Percentiles rank a stretch among this genome's conserved stretches.
phyloP scores from a whole-genome alignment of 2,797 vertebrate genomes.

The Pangasius krempfi region DNA sequence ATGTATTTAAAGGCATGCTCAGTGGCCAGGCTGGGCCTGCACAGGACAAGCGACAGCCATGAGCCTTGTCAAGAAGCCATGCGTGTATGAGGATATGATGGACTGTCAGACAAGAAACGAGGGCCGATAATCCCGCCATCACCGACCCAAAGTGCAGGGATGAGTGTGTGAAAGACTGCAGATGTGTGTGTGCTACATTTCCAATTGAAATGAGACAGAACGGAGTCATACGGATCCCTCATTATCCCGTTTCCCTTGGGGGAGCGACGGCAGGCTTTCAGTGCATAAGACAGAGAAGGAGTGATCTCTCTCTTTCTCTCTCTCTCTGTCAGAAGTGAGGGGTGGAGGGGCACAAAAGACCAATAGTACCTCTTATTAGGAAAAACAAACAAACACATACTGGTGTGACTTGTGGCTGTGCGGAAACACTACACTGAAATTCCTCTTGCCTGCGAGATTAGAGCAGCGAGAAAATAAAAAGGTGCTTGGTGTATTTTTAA shows the following conservation, averaged over 20 bases:
- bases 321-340: slow-evolving; percentile 43
- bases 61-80: slow-evolving; percentile 38
- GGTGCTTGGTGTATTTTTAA: slow-evolving; percentile 82
- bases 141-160: slow-evolving; percentile 73
- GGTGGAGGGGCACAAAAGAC: slow-evolving; percentile 50
- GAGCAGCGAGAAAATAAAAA: slow-evolving; percentile 77
- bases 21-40: slow-evolving; percentile 23
- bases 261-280: slow-evolving; percentile 65
- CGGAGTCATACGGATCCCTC: slow-evolving; percentile 72
- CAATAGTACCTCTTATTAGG: slow-evolving; percentile 58
- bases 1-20: slow-evolving; percentile 33
- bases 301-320: slow-evolving; percentile 37
- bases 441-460: slow-evolving; percentile 78
- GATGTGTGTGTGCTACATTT: slow-evolving; percentile 69
- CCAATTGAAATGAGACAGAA: slow-evolving; percentile 80
- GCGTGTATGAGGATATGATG: slow-evolving; percentile 65
- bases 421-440: slow-evolving; percentile 45
- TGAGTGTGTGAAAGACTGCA: slow-evolving; percentile 39
- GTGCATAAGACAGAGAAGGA: slow-evolving; percentile 54
- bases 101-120: slow-evolving; percentile 70
- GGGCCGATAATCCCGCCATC: slow-evolving; percentile 76
- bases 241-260: slow-evolving; percentile 77
- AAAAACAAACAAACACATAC: slow-evolving; percentile 56
- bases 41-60: slow-evolving; percentile 45
- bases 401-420: slow-evolving; percentile 46